These are phyloP conservation scores for Athene noctua DNA, from an alignment of 2,113 vertebrate species.

Conservation along the genomic window DNA sequence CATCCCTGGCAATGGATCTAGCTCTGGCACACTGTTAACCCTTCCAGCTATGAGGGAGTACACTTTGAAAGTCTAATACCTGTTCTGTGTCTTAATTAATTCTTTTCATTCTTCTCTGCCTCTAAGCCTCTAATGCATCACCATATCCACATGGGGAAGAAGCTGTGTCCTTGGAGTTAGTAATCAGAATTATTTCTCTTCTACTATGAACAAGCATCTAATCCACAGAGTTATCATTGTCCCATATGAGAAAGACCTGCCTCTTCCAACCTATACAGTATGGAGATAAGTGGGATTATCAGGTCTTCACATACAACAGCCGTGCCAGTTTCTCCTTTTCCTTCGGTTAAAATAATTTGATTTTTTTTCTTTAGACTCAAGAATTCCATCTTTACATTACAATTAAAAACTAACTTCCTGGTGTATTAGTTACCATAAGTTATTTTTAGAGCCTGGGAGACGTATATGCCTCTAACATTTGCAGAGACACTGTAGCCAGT, in stretches of 20 bases:
- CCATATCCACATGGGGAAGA: background rate
- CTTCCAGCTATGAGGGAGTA: background rate
- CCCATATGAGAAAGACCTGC: background rate
- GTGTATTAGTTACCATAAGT: background rate
- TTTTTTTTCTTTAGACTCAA: background rate
- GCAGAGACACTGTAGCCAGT: background rate
- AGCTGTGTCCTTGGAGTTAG: background rate
- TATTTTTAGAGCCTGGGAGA: background rate
- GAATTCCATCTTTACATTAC: background rate
- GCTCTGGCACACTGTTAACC: background rate
- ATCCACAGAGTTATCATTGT: background rate
- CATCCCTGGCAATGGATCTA: background rate
- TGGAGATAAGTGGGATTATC: background rate
- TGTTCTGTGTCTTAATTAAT: background rate
- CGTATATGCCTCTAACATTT: background rate
- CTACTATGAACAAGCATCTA: background rate
- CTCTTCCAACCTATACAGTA: background rate
- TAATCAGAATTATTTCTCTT: conserved; percentile 10
- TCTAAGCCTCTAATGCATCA: background rate
- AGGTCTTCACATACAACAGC: background rate
- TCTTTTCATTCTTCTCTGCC: background rate
- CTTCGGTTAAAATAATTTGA: background rate
- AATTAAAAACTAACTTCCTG: background rate
- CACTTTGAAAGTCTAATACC: background rate
- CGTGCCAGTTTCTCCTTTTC: background rate